Evolutionary conservation across 2,797 vertebrate genomes (phyloP).

Genomic region (Alca torda): DNA sequence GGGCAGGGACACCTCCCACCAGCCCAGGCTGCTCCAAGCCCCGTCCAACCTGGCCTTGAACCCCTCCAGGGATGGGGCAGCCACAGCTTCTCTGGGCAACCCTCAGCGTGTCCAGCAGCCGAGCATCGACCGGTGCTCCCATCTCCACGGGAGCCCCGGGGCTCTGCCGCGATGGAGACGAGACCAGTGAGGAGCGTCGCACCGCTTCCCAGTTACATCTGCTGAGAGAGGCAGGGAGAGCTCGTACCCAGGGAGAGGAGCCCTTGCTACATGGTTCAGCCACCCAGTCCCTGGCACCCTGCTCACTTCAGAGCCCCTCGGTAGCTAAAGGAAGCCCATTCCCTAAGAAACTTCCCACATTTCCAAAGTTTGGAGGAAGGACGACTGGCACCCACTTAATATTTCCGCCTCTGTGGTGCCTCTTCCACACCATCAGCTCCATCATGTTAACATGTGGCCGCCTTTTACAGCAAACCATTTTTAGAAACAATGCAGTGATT

Average conservation of each 20-base stretch:
- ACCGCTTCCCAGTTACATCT: rapidly evolving
- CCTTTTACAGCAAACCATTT: background rate
- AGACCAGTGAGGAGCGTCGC: background rate
- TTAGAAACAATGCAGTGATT: background rate
- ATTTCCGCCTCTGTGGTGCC: background rate
- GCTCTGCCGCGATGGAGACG: rapidly evolving
- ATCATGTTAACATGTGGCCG: background rate
- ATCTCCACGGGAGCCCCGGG: background rate
- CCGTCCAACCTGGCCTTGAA: too few species aligned
- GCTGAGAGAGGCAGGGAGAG: background rate
- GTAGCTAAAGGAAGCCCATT: background rate
- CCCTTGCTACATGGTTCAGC: background rate
- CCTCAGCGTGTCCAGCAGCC: background rate
- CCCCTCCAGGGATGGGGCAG: too few species aligned
- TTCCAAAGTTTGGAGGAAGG: background rate
- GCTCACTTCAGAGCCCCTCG: rapidly evolving
- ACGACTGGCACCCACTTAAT: background rate
- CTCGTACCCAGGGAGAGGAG: background rate
- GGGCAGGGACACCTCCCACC: too few species aligned
- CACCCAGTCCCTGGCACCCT: background rate
- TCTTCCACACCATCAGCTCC: background rate
- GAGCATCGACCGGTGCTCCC: background rate
- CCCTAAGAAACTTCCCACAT: background rate
- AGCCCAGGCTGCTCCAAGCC: too few species aligned
- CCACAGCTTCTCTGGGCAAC: too few species aligned